Evolutionary conservation across 92 coral and sea anemone species (phyloP), one percentile per base, ranked within the genome.

Genomic region (Epizoanthus ramosus): DNA sequence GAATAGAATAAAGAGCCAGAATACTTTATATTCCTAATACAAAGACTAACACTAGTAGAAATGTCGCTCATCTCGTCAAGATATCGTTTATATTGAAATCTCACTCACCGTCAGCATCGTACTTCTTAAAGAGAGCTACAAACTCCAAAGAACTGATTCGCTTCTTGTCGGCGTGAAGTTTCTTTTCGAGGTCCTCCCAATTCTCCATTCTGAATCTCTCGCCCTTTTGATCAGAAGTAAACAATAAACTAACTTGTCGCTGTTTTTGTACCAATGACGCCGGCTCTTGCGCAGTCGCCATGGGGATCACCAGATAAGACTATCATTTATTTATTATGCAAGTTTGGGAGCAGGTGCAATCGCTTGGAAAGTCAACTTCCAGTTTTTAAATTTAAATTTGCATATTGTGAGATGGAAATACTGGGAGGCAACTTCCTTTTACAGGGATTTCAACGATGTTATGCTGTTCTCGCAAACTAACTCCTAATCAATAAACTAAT

Each of bases 261-360:
- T 13, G 71, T 41, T 77, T 77, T 77, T 77, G 71, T 61, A 77
- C 22, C 41, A 57, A 39, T 3, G 25, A 61, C 63, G 45, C 19
- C 16, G 15, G 71, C 82, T 57, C 70, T 3, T 77, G 82, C 82
- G 82, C 82, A 77, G 58, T 77, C 71, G 60, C 71, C 25, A 77
- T 61, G 82, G 59, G 43, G 57, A 60, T 69, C 39, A 23, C 71
- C 39, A 3, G 82, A 77, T 77, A 77, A 77, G 82, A 77, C 41
- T 61, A 77, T 77, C 15, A 61, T 77, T 77, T 77, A 77, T 77
- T 77, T 14, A 77, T 63, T 77, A 15, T 41, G 82, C 82, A 25
- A 63, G 25, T n/a, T 77, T 58, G 23, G 17, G 57, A 63, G 52
- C 82, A 77, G 82, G 82, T 77, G 82, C 66, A 39, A 37, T 41